Conservation (phyloP, 2,113 vertebrate species). For the Sclerurus mexicanus region DNA sequence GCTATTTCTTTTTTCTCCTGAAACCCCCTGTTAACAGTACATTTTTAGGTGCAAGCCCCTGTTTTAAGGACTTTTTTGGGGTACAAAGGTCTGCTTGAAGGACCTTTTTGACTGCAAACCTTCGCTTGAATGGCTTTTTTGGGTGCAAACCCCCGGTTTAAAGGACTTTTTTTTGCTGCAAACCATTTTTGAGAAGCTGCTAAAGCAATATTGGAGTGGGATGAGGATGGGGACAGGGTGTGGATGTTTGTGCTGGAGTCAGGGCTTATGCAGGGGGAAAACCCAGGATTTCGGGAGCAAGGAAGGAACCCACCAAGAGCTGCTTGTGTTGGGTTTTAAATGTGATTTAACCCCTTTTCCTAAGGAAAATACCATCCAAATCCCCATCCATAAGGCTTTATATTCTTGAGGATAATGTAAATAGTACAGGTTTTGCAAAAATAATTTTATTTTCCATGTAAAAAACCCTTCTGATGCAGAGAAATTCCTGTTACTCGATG, state of each 20-base stretch:
- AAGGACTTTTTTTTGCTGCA: neutral
- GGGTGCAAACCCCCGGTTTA: neutral
- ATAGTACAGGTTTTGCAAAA: neutral
- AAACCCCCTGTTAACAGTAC: neutral
- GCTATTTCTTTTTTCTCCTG: neutral
- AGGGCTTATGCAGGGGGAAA: neutral
- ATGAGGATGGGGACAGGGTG: neutral
- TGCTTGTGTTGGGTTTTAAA: rapidly evolving
- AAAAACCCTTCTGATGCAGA: rapidly evolving
- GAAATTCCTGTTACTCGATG: rapidly evolving
- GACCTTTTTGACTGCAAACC: neutral
- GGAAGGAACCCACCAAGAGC: rapidly evolving
- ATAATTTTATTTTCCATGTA: neutral
- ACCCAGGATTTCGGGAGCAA: neutral
- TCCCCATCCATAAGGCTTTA: rapidly evolving
- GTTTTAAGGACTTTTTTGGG: neutral
- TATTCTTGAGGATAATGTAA: neutral
- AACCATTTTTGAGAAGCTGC: neutral
- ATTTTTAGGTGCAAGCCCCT: neutral
- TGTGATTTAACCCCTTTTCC: rapidly evolving
- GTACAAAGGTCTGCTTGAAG: neutral
- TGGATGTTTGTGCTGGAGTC: neutral
- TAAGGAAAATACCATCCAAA: neutral
- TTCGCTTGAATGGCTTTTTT: neutral
- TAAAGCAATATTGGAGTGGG: rapidly evolving